Percentiles rank a stretch among this genome's conserved stretches.
phyloP scores from a whole-genome alignment of 2,113 vertebrate species.

The Tupaia tana region DNA sequence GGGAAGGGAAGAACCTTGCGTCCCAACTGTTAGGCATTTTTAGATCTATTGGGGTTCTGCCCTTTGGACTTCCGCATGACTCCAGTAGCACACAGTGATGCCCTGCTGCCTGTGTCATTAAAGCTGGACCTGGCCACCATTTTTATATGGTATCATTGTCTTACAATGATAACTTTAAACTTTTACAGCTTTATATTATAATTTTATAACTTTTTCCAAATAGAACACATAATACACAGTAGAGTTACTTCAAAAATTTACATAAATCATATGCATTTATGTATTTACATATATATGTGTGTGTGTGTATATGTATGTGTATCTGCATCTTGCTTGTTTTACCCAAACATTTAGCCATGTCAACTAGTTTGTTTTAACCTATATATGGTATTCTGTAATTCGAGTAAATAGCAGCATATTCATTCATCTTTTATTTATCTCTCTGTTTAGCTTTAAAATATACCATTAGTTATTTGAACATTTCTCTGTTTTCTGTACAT shows the following conservation, averaged over 20 bases:
- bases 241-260: slow-evolving; percentile 14
- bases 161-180: too few relatives aligned
- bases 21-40: too few relatives aligned
- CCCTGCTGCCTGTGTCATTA: too few relatives aligned
- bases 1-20: too few relatives aligned
- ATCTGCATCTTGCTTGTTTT: too few relatives aligned
- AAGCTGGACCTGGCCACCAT: neutral
- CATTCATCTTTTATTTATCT: neutral
- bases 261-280: neutral
- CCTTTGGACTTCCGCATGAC: too few relatives aligned
- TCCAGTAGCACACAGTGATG: too few relatives aligned
- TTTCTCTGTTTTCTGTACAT: slow-evolving; percentile 38
- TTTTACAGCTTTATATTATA: too few relatives aligned
- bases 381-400: neutral
- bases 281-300: too few relatives aligned
- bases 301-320: too few relatives aligned
- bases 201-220: neutral
- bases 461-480: neutral
- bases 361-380: neutral
- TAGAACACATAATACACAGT: neutral
- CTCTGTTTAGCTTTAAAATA: slow-evolving; percentile 30
- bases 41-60: too few relatives aligned
- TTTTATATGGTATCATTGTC: neutral
- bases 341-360: neutral
- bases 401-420: neutral